Percentiles rank a stretch among this genome's conserved stretches.
Evolutionary conservation across 2,888 invertebrate genomes (phyloP).

Genomic region (Listrodromus nycthemerus): DNA sequence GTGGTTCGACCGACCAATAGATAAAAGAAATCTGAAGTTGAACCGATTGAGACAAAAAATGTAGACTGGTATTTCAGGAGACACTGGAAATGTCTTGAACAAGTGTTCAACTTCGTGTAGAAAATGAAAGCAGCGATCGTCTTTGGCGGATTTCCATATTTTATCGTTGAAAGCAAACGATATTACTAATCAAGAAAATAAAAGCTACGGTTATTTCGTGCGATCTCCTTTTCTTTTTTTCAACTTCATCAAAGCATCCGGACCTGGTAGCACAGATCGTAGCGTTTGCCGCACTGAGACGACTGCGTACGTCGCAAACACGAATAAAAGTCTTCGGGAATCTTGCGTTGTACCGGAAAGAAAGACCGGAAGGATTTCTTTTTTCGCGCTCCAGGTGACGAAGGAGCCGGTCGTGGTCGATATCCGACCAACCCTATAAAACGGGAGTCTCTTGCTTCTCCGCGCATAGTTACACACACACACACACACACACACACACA

Average conservation of each 20-base stretch:
- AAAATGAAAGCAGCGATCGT: background rate
- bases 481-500: constrained; percentile 25
- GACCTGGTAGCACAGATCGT: constrained; percentile 37
- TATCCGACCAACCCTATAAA: constrained; percentile 55
- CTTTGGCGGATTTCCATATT: background rate
- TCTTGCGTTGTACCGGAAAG: constrained; percentile 23
- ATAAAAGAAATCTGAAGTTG: background rate
- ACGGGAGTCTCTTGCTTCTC: constrained; percentile 19
- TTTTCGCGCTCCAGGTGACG: constrained; percentile 50
- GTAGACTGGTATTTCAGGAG: background rate
- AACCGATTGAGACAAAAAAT: background rate
- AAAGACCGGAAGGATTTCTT: constrained; percentile 60
- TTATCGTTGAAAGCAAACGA: constrained; percentile 5
- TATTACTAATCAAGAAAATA: constrained; percentile 22
- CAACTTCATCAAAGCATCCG: constrained; percentile 12
- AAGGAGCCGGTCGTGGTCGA: constrained; percentile 62
- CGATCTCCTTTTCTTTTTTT: background rate
- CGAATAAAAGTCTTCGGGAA: constrained; percentile 43
- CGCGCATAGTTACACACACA: constrained; percentile 6
- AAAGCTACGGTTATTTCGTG: background rate
- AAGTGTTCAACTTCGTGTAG: background rate
- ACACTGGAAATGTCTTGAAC: background rate
- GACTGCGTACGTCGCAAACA: constrained; percentile 18
- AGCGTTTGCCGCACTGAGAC: constrained; percentile 20
- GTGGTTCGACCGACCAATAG: background rate